Evolutionary conservation across 1,140 invertebrate genomes (phyloP).

Genomic region (Drosophila bifasciata): DNA sequence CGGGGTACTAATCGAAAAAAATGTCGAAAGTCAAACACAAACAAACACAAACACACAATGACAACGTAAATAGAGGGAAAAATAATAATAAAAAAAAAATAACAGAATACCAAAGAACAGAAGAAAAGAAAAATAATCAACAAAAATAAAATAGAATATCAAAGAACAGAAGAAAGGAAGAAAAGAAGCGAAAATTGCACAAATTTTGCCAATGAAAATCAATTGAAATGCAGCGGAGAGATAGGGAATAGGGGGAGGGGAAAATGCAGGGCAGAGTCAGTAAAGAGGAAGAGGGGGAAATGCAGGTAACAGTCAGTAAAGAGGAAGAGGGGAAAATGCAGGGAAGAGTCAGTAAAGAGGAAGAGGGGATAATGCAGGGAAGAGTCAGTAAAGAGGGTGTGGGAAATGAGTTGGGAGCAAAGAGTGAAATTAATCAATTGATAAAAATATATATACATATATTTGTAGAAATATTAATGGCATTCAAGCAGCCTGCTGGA

Average conservation of each 20-base stretch:
- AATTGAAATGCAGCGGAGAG: conserved; percentile 15
- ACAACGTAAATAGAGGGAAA: conserved; percentile 54
- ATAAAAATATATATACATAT: conserved; percentile 43
- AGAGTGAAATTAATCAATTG: conserved; percentile 26
- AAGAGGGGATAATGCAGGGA: too few species aligned
- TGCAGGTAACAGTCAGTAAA: too few species aligned
- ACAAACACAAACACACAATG: too few species aligned
- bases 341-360: too few species aligned
- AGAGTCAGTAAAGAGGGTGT: too few species aligned
- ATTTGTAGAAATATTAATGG: background rate
- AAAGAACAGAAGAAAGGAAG: conserved; percentile 4
- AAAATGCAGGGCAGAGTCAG: too few species aligned
- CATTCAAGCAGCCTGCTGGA: too few species aligned
- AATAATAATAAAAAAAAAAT: conserved; percentile 25
- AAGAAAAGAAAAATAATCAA: conserved; percentile 24
- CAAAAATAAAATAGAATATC: conserved; percentile 4
- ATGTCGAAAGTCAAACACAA: conserved; percentile 72
- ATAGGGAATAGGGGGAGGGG: conserved; percentile 4
- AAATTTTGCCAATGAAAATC: conserved; percentile 41
- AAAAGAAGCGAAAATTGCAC: conserved; percentile 32
- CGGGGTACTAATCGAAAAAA: conserved; percentile 57
- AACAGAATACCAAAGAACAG: too few species aligned
- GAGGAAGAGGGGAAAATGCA: too few species aligned
- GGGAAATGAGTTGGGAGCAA: too few species aligned
- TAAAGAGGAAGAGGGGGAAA: too few species aligned